phyloP scores from a whole-genome alignment of 92 coral and sea anemone species.

The Actinernus sp. region DNA sequence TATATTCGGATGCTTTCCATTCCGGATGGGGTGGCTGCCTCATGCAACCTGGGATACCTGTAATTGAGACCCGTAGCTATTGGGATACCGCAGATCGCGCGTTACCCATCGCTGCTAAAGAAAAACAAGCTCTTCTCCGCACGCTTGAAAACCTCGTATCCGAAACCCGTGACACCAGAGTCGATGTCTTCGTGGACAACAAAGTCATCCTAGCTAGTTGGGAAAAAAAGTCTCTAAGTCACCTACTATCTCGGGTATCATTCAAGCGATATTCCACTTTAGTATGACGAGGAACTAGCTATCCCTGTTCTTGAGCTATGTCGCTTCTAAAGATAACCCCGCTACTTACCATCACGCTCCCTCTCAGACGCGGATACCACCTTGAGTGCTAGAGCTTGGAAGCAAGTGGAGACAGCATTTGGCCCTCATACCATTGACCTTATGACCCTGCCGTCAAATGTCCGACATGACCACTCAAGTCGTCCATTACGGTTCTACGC shows the following conservation, averaged over 20 bases:
- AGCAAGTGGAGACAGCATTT: too few species aligned
- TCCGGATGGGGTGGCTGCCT: background rate
- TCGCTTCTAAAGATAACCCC: background rate
- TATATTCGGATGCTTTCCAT: too few species aligned
- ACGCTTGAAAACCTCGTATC: background rate
- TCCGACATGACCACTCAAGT: too few species aligned
- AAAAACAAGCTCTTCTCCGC: background rate
- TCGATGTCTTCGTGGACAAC: slow-evolving; percentile 1
- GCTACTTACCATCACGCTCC: too few species aligned
- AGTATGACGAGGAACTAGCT: background rate
- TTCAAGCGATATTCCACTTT: background rate
- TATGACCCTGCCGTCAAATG: too few species aligned
- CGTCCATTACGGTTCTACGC: too few species aligned
- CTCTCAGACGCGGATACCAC: too few species aligned
- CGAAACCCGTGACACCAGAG: background rate
- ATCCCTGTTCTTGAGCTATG: background rate
- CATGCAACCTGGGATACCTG: background rate
- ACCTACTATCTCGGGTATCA: too few species aligned
- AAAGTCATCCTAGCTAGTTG: background rate
- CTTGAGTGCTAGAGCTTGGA: too few species aligned
- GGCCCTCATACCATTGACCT: too few species aligned
- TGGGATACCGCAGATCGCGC: background rate
- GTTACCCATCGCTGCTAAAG: slow-evolving; percentile 1
- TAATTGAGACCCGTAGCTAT: background rate
- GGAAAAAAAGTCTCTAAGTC: slow-evolving; percentile 1